Evolutionary conservation across 2,113 vertebrate species (phyloP).

Genomic region (Sorex fumeus): DNA sequence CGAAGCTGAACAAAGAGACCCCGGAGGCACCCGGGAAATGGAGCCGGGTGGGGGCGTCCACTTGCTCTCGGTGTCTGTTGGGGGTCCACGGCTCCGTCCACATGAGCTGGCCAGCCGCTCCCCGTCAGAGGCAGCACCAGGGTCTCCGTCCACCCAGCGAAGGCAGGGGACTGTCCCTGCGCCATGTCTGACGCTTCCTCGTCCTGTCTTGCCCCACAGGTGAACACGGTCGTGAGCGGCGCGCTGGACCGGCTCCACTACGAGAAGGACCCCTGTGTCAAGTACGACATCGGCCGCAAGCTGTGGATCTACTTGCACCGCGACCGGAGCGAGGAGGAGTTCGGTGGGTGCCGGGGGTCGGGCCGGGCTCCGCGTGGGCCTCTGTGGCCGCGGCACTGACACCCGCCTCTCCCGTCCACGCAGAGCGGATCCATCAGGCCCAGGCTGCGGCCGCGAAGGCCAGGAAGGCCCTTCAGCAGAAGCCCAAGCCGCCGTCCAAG

Average conservation of each 20-base stretch:
- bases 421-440: constrained; percentile 98
- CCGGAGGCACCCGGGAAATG: too few species aligned
- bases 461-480: constrained; percentile 97
- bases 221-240: constrained; percentile 98
- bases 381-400: background rate
- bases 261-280: constrained; percentile 98
- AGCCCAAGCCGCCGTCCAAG: constrained; percentile 96
- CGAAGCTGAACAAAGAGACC: too few species aligned
- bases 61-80: too few species aligned
- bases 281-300: constrained; percentile 98
- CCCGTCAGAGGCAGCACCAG: too few species aligned
- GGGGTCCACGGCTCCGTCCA: too few species aligned
- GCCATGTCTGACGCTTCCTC: background rate
- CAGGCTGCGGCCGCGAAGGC: constrained; percentile 98
- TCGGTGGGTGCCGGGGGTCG: constrained; percentile 90
- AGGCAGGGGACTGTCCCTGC: too few species aligned
- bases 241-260: constrained; percentile 97
- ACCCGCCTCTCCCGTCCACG: constrained; percentile 44
- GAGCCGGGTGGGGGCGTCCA: too few species aligned
- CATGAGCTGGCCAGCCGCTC: too few species aligned
- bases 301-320: constrained; percentile 99
- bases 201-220: constrained; percentile 87
- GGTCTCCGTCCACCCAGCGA: too few species aligned
- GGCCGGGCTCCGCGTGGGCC: too few species aligned
- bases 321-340: constrained; percentile 97